phyloP scores from a whole-genome alignment of 2,113 vertebrate species.

The Ptyas mucosa region DNA sequence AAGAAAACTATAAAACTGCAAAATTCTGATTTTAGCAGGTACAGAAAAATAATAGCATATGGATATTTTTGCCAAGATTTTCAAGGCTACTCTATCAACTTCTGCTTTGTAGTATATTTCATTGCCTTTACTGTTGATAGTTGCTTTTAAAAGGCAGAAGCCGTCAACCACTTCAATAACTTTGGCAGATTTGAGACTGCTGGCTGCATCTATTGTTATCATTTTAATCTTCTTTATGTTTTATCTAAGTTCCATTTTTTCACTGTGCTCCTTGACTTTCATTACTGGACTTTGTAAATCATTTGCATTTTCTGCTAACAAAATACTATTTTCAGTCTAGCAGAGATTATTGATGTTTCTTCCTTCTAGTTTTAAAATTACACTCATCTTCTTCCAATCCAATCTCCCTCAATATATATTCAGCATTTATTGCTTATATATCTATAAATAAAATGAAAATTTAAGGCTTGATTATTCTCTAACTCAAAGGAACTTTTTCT shows the following conservation, averaged over 20 bases:
- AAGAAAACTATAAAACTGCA: not conserved
- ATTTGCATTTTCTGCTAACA: not conserved
- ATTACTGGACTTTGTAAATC: not conserved
- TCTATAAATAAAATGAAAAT: not conserved
- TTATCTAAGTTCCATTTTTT: not conserved
- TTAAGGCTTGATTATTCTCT: not conserved
- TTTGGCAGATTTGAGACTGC: not conserved
- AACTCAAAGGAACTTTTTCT: not conserved
- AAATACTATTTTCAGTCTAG: not conserved
- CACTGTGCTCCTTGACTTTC: not conserved
- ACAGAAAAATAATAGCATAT: not conserved
- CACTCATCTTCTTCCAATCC: not conserved
- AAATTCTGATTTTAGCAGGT: not conserved
- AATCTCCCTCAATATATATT: not conserved
- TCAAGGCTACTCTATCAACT: not conserved
- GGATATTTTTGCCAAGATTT: not conserved
- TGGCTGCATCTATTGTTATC: not conserved
- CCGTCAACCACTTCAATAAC: not conserved
- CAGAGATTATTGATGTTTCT: not conserved
- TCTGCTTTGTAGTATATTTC: not conserved
- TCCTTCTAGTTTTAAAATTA: not conserved
- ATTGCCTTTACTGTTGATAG: not conserved
- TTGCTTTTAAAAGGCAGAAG: not conserved
- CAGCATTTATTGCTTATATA: not conserved
- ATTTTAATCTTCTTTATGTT: not conserved